Base-by-base conservation (phyloP, 2,113 vertebrate species). In the Oreotrochilus melanogaster region DNA sequence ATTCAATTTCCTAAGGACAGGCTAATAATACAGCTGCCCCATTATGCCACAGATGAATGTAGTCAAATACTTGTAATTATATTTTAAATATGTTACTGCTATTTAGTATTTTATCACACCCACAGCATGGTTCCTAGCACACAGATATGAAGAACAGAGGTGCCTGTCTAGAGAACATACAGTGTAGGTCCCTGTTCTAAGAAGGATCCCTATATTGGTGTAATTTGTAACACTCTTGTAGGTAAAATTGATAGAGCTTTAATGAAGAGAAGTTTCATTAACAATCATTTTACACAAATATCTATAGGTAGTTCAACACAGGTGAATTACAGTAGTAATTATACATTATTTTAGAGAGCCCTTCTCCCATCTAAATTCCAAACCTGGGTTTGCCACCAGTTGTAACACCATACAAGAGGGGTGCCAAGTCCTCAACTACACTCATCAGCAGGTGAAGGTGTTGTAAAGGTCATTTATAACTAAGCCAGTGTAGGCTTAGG, bases 21-120 rank as follows among this genome's bases (percentile, higher is more conserved):
- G 14, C 69, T 94, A 94, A 92, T 88, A 91, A 91, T 74, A 88
- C 64, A 93, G 73, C 83, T 96, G 67, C 76, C 86, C 76, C 69
- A 87, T 93, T 93, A 86, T 81, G 61, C 43, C 66, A 58, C 67
- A 48, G 65, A 91, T 90, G 25, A 88, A 80, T 78, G 33, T 92
- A 39, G 1, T 91, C 51, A 88, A 91, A 91, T 64, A 71, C 47
- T 91, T 88, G 39, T 60, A 90, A 93, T 93, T 92, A 48, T 64
- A 88, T 89, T 89, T 97, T 81, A 93, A 92, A 94, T 65, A 58
- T 71, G 50, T 75, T 84, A 48, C 53, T 78, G 56, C 76, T 83
- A 9, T 74, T 96, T 94, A 94, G n/a, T 42, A 84, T 92, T 93
- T 80, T 14, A 0, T 71, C 76, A 70, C 39, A 81, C 54, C 31